Base-by-base conservation (phyloP, 2,797 vertebrate species). In the Enteromius anoplus region DNA sequence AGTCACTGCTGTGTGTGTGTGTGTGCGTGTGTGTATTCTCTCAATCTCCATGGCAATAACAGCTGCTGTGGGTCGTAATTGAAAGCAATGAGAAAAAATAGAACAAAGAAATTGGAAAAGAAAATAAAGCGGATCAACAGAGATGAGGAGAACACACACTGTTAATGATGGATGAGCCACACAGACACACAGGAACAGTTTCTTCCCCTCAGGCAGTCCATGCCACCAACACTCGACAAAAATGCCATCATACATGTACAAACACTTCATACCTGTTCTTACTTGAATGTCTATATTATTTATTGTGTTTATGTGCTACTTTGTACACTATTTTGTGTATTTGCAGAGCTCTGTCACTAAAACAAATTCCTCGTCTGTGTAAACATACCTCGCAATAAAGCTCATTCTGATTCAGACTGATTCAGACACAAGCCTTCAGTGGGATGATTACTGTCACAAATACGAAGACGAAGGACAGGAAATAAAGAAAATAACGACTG, bases 41-140 rank as follows among this genome's bases (percentile, higher is more conserved):
- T 53, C 29, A 70, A 71, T 77, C 73, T 60, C 80, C 58, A 84
- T 62, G 47, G 72, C 58, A 62, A 81, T 77, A 60, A 69, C 47
- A 32, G 29, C 80, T 69, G 73, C 66, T 81, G 29, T 49, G 37
- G 83, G 19, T 45, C 8, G 15, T 72, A 75, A 66, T 79, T 71
- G 42, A 32, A 62, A 85, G 21, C 7, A 81, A 84, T 47, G 37
- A 40, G 72, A 65, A 17, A 47, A 77, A 77, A 47, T 78, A 84
- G 78, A 77, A 58, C 32, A 26, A 42, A 68, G 55, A 77, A 58
- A n/a, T n/a, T 58, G 42, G 58, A 62, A 81, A n/a, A 4, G 37
- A 58, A 65, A 75, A 53, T 29, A 75, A 66, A 26, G 73, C 17
- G 4, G 14, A 5, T 42, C 29, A 69, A 23, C 3, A 19, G 47